phyloP scores from a whole-genome alignment of 1,140 invertebrate genomes.

The Diorhabda sublineata region DNA sequence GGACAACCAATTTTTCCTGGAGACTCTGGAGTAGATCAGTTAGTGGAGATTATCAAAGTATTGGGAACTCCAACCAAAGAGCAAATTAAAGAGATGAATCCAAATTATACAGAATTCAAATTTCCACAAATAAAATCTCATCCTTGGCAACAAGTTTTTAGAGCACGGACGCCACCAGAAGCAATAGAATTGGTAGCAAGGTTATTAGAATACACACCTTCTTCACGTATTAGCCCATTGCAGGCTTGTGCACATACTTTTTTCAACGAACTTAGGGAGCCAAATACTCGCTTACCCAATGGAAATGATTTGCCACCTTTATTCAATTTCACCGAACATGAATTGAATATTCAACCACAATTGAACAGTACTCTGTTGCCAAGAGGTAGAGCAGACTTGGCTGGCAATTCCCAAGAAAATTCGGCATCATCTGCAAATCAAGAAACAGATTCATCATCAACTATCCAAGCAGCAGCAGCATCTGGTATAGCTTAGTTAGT shows the following conservation, averaged over 20 bases:
- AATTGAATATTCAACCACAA: constrained; percentile 72
- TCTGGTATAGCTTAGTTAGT: constrained; percentile 43
- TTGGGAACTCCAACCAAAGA: constrained; percentile 97
- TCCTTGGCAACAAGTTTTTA: constrained; percentile 99
- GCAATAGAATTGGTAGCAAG: constrained; percentile 95
- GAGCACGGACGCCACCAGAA: constrained; percentile 92
- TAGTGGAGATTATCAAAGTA: constrained; percentile 99
- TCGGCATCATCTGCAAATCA: constrained; percentile 39
- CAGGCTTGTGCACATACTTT: constrained; percentile 96
- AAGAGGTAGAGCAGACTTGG: constrained; percentile 50
- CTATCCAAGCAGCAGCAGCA: constrained; percentile 37
- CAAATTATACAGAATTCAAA: constrained; percentile 99
- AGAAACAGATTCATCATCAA: constrained; percentile 32
- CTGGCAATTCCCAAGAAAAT: constrained; percentile 33
- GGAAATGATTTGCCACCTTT: constrained; percentile 89
- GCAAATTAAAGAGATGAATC: constrained; percentile 99
- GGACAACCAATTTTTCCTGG: constrained; percentile 99
- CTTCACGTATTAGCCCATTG: constrained; percentile 87
- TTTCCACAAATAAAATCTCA: constrained; percentile 99
- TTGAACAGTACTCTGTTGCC: constrained; percentile 75
- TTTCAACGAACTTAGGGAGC: constrained; percentile 95
- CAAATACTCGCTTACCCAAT: constrained; percentile 84
- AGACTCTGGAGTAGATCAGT: constrained; percentile 97
- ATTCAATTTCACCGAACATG: constrained; percentile 95
- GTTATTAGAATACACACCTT: constrained; percentile 96